Evolutionary conservation across 2,888 invertebrate genomes (phyloP), one percentile per base, ranked within the genome.

Genomic region (Diabrotica balteata): DNA sequence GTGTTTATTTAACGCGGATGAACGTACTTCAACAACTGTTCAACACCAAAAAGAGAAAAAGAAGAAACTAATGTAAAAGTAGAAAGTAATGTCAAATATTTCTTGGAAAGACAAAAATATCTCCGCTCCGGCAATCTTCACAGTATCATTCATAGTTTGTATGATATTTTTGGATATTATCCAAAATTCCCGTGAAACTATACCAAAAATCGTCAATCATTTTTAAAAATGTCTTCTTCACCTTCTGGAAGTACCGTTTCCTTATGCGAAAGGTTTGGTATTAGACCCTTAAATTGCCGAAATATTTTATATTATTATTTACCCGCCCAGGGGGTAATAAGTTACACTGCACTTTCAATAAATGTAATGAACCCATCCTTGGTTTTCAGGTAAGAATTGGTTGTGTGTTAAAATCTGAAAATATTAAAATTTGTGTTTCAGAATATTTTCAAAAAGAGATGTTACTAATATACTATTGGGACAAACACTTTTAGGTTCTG

Each of bases 301-400:
- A 93, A 91, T 85, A 86, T 93, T 68, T 85, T 90, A 44, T 91
- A 88, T 83, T 91, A 92, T 82, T 94, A 94, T 85, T 87, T 90
- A 76, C 94, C 94, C 52, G 81, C 91, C 63, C 90, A 92, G 84
- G 94, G 94, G 57, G 87, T 91, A 59, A 86, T 88, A 70, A 91
- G 92, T 82, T 94, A 94, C 84, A 90, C 91, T 78, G 90, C 92
- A 50, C 87, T 94, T 61, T 92, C 94, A 57, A 86, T 94, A 58
- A 93, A 93, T 85, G 92, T 94, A 62, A 93, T 94, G 92, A 93
- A 94, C 80, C 94, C 94, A 5, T 88, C 89, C 73, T 84, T 94
- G 75, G 87, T 93, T 77, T 87, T 91, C 77, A 91, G 91, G 91
- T 90, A 85, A 81, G 22, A 6, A 32, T 17, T 32, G 11, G 55